phyloP scores from a whole-genome alignment of 2,888 invertebrate species.

The Heliconius hortense region DNA sequence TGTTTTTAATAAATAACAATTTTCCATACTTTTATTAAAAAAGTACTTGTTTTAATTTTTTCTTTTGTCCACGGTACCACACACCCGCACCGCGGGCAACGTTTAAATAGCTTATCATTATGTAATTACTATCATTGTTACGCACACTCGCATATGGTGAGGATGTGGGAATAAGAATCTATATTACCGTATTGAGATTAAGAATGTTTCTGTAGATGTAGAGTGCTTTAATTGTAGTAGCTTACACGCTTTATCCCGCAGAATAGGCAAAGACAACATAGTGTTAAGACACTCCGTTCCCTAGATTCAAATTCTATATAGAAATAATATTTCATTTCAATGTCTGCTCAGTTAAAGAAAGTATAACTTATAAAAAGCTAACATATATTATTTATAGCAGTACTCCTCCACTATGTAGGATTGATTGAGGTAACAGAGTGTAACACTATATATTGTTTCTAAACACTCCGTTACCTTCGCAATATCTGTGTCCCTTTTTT shows the following conservation, averaged over 20 bases:
- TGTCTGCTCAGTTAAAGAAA: too few relatives aligned
- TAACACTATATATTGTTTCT: too few relatives aligned
- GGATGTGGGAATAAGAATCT: slow-evolving; percentile 11
- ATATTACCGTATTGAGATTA: slow-evolving; percentile 17
- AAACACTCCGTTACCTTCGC: too few relatives aligned
- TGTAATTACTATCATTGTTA: slow-evolving; percentile 80
- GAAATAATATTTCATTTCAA: too few relatives aligned
- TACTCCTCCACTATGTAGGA: too few relatives aligned
- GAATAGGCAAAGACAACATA: background rate
- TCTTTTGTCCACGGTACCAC: slow-evolving; percentile 57
- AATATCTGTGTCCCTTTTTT: too few relatives aligned
- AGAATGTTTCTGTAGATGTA: background rate
- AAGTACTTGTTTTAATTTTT: slow-evolving; percentile 6
- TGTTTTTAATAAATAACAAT: too few relatives aligned
- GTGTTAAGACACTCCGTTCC: too few relatives aligned
- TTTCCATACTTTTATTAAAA: background rate
- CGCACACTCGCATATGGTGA: slow-evolving; percentile 29
- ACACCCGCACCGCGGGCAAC: slow-evolving; percentile 72
- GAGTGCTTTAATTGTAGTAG: background rate
- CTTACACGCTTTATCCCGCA: background rate
- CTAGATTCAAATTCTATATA: too few relatives aligned
- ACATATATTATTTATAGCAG: too few relatives aligned
- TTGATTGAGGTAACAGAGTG: too few relatives aligned
- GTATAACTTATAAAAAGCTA: too few relatives aligned
- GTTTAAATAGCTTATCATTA: slow-evolving; percentile 81